These are phyloP conservation scores for Drosophila gaucha DNA, from an alignment of 2,888 invertebrate species.

Conservation along the genomic window DNA sequence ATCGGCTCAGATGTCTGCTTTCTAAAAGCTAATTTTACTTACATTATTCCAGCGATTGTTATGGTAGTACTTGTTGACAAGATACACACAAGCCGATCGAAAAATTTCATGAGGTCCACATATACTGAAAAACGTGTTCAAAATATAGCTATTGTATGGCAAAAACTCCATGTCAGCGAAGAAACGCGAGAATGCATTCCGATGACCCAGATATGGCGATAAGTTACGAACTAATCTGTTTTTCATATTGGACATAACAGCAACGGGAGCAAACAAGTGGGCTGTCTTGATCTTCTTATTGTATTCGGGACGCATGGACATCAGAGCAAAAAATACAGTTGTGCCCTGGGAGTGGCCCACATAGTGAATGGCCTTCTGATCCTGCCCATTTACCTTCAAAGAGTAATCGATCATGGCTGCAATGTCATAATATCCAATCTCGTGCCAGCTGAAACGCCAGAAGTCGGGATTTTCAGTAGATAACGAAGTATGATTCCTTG, in stretches of 20 bases:
- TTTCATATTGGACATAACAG: constrained; percentile 85
- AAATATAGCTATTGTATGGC: constrained; percentile 86
- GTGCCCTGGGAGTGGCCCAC: constrained; percentile 82
- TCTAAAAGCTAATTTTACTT: background rate
- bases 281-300: constrained; percentile 78
- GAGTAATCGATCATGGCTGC: constrained; percentile 72
- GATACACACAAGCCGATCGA: constrained; percentile 86
- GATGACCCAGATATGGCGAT: constrained; percentile 77
- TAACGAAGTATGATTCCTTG: constrained; percentile 46
- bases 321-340: constrained; percentile 69
- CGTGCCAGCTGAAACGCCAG: constrained; percentile 90
- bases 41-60: constrained; percentile 70
- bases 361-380: constrained; percentile 72
- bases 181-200: constrained; percentile 43
- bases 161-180: constrained; percentile 86
- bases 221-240: constrained; percentile 84
- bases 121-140: constrained; percentile 83
- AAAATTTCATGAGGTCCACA: constrained; percentile 82
- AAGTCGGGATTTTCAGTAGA: constrained; percentile 43
- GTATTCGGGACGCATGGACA: constrained; percentile 73
- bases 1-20: background rate
- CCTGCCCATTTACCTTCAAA: constrained; percentile 59
- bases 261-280: constrained; percentile 79
- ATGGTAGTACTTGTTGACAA: constrained; percentile 85
- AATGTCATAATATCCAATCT: constrained; percentile 89